phyloP scores from a whole-genome alignment of 2,797 vertebrate genomes.

The Bradypodion ventrale region DNA sequence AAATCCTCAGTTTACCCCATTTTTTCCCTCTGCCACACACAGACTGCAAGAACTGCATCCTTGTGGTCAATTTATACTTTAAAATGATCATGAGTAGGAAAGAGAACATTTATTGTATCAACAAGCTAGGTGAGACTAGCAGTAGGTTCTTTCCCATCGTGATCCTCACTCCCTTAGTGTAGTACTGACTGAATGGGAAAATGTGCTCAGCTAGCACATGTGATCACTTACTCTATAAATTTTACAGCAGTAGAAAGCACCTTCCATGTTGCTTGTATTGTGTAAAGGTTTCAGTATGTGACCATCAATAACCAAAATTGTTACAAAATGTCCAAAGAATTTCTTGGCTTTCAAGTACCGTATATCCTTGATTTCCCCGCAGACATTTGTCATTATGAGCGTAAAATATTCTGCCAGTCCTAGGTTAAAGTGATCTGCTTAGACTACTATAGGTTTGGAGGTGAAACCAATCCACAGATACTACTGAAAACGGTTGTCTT shows the following conservation, averaged over 20 bases:
- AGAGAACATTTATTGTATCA: not conserved
- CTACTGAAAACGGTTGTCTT: slow-evolving; percentile 48
- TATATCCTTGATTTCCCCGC: not conserved
- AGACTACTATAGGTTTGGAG: not conserved
- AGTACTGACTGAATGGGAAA: not conserved
- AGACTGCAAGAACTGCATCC: not conserved
- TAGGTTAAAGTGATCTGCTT: not conserved
- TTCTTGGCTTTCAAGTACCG: slow-evolving; percentile 26
- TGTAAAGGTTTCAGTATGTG: not conserved
- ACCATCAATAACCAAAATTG: slow-evolving; percentile 14
- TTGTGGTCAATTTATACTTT: not conserved
- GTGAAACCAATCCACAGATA: slow-evolving; percentile 23
- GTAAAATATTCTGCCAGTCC: not conserved
- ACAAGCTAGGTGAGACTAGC: not conserved
- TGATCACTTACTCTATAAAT: not conserved
- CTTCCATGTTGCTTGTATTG: not conserved
- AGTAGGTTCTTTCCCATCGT: not conserved
- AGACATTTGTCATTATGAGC: not conserved
- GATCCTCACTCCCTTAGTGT: not conserved
- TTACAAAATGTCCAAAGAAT: slow-evolving; percentile 16
- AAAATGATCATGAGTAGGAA: not conserved
- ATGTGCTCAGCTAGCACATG: not conserved
- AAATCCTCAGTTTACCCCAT: not conserved
- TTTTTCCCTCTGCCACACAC: too few species aligned
- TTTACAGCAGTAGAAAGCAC: not conserved